Conservation (phyloP, 2,113 vertebrate genomes). For the Acinonyx jubatus region DNA sequence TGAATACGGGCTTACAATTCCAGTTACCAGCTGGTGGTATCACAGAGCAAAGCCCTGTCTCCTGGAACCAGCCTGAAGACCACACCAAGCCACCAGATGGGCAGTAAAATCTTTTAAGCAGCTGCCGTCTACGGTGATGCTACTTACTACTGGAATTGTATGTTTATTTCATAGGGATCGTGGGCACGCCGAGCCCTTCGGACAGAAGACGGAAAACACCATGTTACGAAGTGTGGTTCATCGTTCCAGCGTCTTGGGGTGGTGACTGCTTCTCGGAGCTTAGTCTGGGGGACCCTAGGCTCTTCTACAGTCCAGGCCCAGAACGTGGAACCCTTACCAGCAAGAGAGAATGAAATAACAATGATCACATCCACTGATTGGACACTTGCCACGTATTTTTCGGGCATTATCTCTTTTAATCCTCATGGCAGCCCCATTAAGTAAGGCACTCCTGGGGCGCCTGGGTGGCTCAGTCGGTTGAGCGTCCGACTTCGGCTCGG, state of each 20-base stretch:
- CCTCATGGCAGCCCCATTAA: fast-evolving
- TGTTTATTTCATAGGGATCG: conserved; percentile 77
- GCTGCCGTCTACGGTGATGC: conserved; percentile 73
- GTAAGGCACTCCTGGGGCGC: too few species aligned
- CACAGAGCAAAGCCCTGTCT: conserved; percentile 80
- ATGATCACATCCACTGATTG: fast-evolving
- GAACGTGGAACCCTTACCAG: neutral
- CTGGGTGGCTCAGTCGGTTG: too few species aligned
- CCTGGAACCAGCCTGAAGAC: conserved; percentile 71
- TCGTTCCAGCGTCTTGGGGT: neutral
- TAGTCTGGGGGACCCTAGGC: neutral
- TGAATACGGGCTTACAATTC: conserved; percentile 62
- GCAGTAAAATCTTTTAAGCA: conserved; percentile 84
- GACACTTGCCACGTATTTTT: neutral
- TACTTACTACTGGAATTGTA: conserved; percentile 70
- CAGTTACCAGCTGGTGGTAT: conserved; percentile 79
- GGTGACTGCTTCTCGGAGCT: neutral
- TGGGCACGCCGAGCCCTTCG: neutral
- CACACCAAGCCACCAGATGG: conserved; percentile 84
- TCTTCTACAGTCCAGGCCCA: neutral
- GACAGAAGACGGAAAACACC: neutral
- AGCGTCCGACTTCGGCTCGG: too few species aligned
- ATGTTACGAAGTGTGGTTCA: neutral
- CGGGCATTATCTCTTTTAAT: neutral
- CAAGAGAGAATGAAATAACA: neutral